phyloP scores from a whole-genome alignment of 92 coral and sea anemone genomes.

The Meandrina meandrites region DNA sequence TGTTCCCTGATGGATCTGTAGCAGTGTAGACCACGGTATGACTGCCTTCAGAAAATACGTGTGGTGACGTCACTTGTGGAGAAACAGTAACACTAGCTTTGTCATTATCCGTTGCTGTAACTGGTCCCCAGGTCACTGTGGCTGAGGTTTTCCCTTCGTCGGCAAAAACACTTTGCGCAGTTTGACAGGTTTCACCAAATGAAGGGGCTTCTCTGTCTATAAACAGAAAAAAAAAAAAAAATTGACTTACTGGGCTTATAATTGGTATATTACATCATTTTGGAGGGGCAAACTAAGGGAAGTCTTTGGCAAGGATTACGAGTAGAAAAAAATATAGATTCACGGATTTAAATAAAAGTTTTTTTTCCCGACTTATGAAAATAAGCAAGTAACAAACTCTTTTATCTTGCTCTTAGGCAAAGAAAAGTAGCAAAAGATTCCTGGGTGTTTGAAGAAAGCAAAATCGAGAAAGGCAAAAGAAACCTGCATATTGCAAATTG shows the following conservation, averaged over 20 bases:
- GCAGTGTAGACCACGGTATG: conserved; percentile 50
- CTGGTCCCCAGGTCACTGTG: conserved; percentile 46
- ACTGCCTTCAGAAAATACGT: conserved; percentile 52
- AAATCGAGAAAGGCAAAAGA: too few species aligned
- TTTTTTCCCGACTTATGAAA: too few species aligned
- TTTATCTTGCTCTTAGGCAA: too few species aligned
- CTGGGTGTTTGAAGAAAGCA: too few species aligned
- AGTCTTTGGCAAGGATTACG: too few species aligned
- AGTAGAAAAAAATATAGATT: too few species aligned
- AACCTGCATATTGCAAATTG: too few species aligned
- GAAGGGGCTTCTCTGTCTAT: conserved; percentile 49
- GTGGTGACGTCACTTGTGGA: conserved; percentile 41
- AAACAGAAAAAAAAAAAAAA: background rate
- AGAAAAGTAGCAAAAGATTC: too few species aligned
- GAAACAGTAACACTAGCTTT: conserved; percentile 22
- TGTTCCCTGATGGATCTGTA: conserved; percentile 42
- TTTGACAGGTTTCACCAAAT: conserved; percentile 55
- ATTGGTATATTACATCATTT: background rate
- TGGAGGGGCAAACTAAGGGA: too few species aligned
- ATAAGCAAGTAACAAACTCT: too few species aligned
- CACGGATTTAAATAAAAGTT: too few species aligned
- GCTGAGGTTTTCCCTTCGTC: conserved; percentile 50
- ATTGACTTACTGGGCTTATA: background rate
- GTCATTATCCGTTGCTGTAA: conserved; percentile 53
- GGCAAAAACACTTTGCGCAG: conserved; percentile 39